These are phyloP conservation scores for Tenualosa ilisha DNA, from an alignment of 2,797 vertebrate genomes.

Conservation along the genomic window DNA sequence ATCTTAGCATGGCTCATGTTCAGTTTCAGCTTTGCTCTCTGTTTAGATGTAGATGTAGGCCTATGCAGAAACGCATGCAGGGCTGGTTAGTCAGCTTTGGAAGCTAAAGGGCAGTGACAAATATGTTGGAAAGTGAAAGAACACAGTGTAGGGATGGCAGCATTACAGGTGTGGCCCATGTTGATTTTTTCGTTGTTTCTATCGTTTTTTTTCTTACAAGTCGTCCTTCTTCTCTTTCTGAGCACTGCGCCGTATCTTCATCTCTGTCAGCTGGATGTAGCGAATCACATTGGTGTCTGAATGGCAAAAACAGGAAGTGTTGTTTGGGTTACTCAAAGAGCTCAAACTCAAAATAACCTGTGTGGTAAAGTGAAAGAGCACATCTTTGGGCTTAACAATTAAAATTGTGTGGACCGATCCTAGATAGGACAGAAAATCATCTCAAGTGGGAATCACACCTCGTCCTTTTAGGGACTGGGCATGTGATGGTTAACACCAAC, in stretches of 20 bases:
- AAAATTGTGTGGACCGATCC: background rate
- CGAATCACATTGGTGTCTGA: conserved; percentile 97
- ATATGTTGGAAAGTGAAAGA: background rate
- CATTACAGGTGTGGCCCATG: conserved; percentile 7
- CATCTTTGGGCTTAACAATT: background rate
- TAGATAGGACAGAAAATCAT: background rate
- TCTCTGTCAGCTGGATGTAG: conserved; percentile 98
- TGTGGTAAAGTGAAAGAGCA: background rate
- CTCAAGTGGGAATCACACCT: no score
- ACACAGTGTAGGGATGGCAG: conserved; percentile 7
- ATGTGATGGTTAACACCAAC: no score
- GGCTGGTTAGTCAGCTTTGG: background rate
- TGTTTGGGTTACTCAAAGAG: background rate
- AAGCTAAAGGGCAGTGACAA: background rate
- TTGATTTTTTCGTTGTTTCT: background rate
- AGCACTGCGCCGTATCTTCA: conserved; percentile 94
- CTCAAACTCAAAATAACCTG: background rate
- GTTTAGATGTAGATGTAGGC: background rate
- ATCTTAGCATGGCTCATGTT: background rate
- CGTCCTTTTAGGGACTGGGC: background rate
- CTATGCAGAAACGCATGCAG: background rate
- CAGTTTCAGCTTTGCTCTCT: background rate
- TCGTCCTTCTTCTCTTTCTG: conserved; percentile 94
- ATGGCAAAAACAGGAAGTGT: background rate
- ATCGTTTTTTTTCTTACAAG: conserved; percentile 67